Evolutionary conservation across 2,888 invertebrate species (phyloP).

Genomic region (Marasmarcha lunaedactyla): DNA sequence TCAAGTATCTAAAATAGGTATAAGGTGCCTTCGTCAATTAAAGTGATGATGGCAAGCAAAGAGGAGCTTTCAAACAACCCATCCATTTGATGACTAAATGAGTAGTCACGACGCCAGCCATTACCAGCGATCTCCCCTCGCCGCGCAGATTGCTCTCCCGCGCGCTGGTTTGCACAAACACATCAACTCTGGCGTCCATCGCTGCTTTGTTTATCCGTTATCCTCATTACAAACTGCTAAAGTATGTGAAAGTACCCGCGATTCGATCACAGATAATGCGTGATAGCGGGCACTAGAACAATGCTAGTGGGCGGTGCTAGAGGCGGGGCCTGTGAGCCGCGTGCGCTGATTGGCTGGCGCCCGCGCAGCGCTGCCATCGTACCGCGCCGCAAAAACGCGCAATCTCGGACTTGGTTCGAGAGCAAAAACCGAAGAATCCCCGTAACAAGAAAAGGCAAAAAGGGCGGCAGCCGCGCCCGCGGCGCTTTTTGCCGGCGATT

Average conservation of each 20-base stretch:
- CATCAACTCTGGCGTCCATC: too few relatives aligned
- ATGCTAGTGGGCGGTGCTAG: slow-evolving; percentile 5
- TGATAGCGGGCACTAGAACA: slow-evolving; percentile 5
- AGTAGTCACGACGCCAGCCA: too few relatives aligned
- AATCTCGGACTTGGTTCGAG: slow-evolving; percentile 15
- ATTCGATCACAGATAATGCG: neutral
- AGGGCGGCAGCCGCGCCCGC: slow-evolving; percentile 29
- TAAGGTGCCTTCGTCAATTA: too few relatives aligned
- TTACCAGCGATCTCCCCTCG: too few relatives aligned
- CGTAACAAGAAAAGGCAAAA: slow-evolving; percentile 61
- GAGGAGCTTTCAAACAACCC: too few relatives aligned
- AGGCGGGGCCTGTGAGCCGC: slow-evolving; percentile 9
- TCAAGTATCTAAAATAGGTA: too few relatives aligned
- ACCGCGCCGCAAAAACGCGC: slow-evolving; percentile 27
- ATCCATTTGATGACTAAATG: too few relatives aligned
- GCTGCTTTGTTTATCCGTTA: too few relatives aligned
- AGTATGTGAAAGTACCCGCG: neutral
- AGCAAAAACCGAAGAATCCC: slow-evolving; percentile 53
- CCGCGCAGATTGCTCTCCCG: too few relatives aligned
- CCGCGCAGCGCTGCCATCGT: slow-evolving; percentile 16
- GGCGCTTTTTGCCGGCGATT: slow-evolving; percentile 51
- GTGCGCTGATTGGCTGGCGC: slow-evolving; percentile 28
- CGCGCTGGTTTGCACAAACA: too few relatives aligned
- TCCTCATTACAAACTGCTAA: too few relatives aligned
- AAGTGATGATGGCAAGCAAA: too few relatives aligned